phyloP scores from a whole-genome alignment of 2,113 vertebrate species.

The Lynx canadensis region DNA sequence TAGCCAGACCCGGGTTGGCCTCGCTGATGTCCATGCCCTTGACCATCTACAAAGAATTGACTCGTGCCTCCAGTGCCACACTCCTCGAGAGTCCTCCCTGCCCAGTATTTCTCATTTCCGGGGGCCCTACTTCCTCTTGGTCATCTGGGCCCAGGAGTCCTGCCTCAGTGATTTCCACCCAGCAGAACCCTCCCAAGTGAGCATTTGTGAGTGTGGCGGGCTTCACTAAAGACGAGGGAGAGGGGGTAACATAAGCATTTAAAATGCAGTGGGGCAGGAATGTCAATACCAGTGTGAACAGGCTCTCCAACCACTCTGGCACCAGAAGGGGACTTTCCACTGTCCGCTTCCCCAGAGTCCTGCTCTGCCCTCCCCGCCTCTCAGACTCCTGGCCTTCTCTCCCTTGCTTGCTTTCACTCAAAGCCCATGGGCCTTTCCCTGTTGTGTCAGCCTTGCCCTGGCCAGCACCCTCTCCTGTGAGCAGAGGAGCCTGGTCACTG shows the following conservation, averaged over 20 bases:
- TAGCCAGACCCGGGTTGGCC: neutral
- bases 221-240: neutral
- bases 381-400: neutral
- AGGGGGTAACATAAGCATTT: neutral
- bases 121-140: neutral
- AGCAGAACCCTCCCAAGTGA: neutral
- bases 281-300: neutral
- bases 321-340: neutral
- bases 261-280: neutral
- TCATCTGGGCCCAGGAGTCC: neutral
- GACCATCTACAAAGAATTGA: neutral
- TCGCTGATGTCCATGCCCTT: neutral
- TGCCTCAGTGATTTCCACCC: neutral
- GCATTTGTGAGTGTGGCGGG: neutral
- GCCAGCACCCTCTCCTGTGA: neutral
- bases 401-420: neutral
- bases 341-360: neutral
- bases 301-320: neutral
- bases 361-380: neutral
- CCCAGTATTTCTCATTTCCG: neutral
- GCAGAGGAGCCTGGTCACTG: neutral
- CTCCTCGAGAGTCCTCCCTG: neutral
- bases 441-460: rapidly evolving
- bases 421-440: neutral
- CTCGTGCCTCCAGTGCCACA: rapidly evolving